Base-by-base conservation (phyloP, 2,888 invertebrate genomes). In the Hecatera dysodea region DNA sequence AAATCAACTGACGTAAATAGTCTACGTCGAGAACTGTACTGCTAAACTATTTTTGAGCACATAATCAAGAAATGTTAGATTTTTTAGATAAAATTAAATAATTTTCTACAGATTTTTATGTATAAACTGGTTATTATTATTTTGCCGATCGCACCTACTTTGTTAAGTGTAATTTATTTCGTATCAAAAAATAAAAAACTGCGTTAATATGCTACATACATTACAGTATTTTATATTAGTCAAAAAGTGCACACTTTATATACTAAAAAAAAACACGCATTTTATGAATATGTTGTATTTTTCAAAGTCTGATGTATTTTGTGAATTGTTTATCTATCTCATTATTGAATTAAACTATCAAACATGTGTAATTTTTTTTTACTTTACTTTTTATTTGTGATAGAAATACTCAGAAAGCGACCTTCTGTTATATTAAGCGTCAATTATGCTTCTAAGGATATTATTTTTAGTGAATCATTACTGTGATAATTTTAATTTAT, bases 401-500 rank as follows among this genome's bases (percentile, higher is more conserved):
- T 83, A 79, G 22, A 59, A 73, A 71, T 79, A 76, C 66, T 75
- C 67, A 52, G 24, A 72, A 75, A 74, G 60, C 68, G 12, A 55
- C 61, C 29, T 74, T 61, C 53, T 59, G 11, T 72, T 75, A 60
- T 71, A 55, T 60, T 70, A 64, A 72, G 66, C 59, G 65, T 78
- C 67, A 73, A 73, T 82, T 82, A 67, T 71, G 73, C 61, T 78
- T 74, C 52, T 74, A 69, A 69, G 53, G 33, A 68, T 75, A 70
- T 71, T 82, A 84, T 67, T 74, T 86, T 82, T 78, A 81, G 68
- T 76, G 73, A 78, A 77, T 81, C 48, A 71, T 82, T 81, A 81
- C 86, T 86, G 86, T 86, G 86, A 86, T 86, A 86, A 78, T 79
- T 84, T 83, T 76, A 76, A 81, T 84, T 81, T 73, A 78, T 86